Base-by-base conservation (phyloP, 92 coral and sea anemone genomes). In the Epizoanthus scotinus region DNA sequence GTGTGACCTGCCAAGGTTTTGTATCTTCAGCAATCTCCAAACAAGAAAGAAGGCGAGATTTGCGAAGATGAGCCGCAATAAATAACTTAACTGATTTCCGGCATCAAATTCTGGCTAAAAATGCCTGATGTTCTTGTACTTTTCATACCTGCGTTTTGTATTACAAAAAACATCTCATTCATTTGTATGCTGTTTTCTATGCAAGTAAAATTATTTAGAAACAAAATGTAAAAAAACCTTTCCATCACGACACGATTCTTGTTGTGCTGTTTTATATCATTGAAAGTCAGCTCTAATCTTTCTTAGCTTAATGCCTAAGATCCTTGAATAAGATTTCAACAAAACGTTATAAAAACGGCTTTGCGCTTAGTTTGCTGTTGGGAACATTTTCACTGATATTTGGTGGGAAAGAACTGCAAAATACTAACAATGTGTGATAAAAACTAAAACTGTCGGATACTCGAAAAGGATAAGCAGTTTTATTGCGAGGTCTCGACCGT, bases 1-100 rank as follows among this genome's bases (percentile, higher is more conserved):
- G 81, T 58, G 81, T 67, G 66, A 58, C 17, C 10, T 75, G 63
- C 44, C 68, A 58, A 58, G 68, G 56, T 3, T 26, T 53, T 55
- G 34, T 54, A 38, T 54, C 61, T 3, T 38, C 56, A 75, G 52
- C 24, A 24, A 8, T 58, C 54, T 63, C 25, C 29, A 38, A 24
- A 54, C 29, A 9, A 4, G 49, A 21, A 73, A 52, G 20, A n/a
- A 73, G 18, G 34, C 2, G 44, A 73, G 8, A 38, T 28, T 47
- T 28, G 55, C 50, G 36, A 47, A 8, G 14, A 25, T 17, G 54
- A 28, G 24, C 25, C 8, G 36, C 52, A 7, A 25, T 10, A 19
- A 54, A 53, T 47, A 73, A 71, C 36, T 28, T 55, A 38, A 3
- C 44, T n/a, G n/a, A n/a, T 28, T 6, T 69, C 56, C 21, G 17